Base-by-base conservation (phyloP, 2,113 vertebrate genomes). In the Pedetes capensis region DNA sequence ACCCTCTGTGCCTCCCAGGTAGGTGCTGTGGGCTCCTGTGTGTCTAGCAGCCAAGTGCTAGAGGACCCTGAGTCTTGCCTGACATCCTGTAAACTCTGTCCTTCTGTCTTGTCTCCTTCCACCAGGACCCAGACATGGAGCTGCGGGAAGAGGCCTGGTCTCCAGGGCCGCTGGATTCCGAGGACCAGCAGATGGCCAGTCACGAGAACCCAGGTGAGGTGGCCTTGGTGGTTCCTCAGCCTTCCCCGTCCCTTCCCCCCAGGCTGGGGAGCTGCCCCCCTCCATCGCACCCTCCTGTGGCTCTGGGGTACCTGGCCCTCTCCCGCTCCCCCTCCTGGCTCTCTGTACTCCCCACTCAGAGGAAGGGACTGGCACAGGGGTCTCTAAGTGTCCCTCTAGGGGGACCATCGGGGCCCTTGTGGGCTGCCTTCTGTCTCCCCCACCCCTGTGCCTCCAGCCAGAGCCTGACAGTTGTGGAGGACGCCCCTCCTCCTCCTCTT, bases 141-240 rank as follows among this genome's bases (percentile, higher is more conserved):
- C 96, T 97, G 37, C 96, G 96, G 86, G 97, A 97, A 51, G 97
- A 97, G 76, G 96, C 96, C 29, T 97, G 97, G 97, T 97, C 97
- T 87, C 97, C 97, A 37, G 97, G 96, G 96, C 97, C 97, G 23
- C 94, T 97, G 96, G 97, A 97, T 22, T 97, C 97, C 0, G 97
- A 97, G 89, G 97, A 97, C 95, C 97, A 97, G 93, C 97, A 97
- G 96, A 97, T 97, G 96, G 96, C 96, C 79, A 97, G 97, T 42
- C 97, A 97, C 0, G 97, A 97, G 82, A 97, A 97, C 79, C 97
- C 97, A 96, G 97, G 97, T 97, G 96, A 97, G 97, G 69, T 7
- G 32, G 55, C 83, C 86, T 22, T 6, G 25, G 59, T 37, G 14
- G 1, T 22, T 29, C 42, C 42, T 78, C 20, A 22, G 22, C 72